Evolutionary conservation across 2,113 vertebrate species (phyloP).

Genomic region (Hydrochoerus hydrochaeris): DNA sequence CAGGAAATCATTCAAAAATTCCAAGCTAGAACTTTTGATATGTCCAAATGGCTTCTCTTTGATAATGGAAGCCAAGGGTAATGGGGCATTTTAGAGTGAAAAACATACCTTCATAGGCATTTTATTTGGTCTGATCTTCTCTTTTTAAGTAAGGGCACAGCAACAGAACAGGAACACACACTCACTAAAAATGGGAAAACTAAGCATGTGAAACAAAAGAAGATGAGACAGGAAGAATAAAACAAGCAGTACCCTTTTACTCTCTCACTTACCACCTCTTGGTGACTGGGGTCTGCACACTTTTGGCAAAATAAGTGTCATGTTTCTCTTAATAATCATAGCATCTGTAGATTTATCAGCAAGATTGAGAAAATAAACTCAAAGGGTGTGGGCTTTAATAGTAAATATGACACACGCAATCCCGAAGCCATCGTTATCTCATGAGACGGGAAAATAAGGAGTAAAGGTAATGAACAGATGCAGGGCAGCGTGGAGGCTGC

Average conservation of each 20-base stretch:
- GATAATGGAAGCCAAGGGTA: background rate
- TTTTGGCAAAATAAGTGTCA: background rate
- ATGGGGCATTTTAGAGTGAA: background rate
- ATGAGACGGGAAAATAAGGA: background rate
- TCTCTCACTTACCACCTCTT: background rate
- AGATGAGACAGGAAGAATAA: background rate
- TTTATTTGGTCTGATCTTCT: background rate
- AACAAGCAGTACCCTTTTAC: background rate
- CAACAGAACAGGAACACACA: background rate
- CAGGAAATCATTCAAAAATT: background rate
- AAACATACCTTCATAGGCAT: background rate
- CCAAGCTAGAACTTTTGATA: background rate
- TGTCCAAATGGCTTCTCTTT: background rate
- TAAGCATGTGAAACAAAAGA: background rate
- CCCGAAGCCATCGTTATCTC: background rate
- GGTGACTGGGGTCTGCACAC: background rate
- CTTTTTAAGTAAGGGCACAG: background rate
- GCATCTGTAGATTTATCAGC: background rate
- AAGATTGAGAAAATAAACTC: background rate
- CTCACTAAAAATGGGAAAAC: background rate
- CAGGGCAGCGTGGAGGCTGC: background rate
- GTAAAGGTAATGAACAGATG: background rate
- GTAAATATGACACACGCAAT: background rate
- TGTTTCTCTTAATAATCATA: background rate
- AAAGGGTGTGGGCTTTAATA: background rate